Evolutionary conservation across 2,113 vertebrate genomes (phyloP).

Genomic region (Strix uralensis): DNA sequence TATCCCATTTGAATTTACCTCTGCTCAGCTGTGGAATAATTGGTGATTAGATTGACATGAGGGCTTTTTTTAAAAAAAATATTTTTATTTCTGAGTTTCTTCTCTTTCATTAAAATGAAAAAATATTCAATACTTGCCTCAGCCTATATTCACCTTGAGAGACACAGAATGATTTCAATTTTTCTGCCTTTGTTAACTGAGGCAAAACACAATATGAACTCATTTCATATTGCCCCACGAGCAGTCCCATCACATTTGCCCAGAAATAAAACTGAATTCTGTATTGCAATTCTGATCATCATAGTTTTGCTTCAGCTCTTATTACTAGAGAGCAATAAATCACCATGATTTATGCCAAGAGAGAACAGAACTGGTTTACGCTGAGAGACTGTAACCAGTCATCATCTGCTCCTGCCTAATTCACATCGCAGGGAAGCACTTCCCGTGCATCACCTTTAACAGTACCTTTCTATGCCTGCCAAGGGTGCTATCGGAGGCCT

Average conservation of each 20-base stretch:
- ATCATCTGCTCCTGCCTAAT: background rate
- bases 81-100: background rate
- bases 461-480: background rate
- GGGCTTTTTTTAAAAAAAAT: background rate
- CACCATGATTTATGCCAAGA: background rate
- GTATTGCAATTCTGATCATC: background rate
- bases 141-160: background rate
- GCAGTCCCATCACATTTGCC: accelerated
- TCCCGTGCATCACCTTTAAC: background rate
- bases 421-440: accelerated
- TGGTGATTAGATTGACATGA: background rate
- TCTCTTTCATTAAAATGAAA: background rate
- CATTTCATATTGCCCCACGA: background rate
- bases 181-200: background rate
- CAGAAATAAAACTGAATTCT: background rate
- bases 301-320: background rate
- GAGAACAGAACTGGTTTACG: background rate
- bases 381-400: accelerated
- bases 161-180: background rate
- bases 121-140: background rate
- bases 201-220: background rate
- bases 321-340: background rate
- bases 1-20: background rate
- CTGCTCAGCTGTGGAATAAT: background rate
- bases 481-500: conserved; percentile 83